Percentiles rank a stretch among this genome's conserved stretches.
Evolutionary conservation across 1,140 invertebrate genomes (phyloP).

Genomic region (Laodelphax striatellus): DNA sequence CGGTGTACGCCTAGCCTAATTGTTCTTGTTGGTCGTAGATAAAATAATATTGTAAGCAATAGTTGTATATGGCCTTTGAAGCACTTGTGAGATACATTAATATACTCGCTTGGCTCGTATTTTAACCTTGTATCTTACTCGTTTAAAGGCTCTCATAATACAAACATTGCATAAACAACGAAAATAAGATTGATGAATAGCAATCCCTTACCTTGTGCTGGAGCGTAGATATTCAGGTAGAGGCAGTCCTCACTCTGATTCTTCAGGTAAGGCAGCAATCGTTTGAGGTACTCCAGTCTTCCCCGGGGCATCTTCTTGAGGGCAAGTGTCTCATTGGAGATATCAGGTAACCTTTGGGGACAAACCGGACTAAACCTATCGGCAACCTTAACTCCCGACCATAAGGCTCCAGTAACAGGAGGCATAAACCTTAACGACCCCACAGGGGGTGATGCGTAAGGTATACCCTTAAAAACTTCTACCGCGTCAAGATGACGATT

Average conservation of each 20-base stretch:
- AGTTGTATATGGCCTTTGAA: no score
- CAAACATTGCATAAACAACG: no score
- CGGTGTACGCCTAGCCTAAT: no score
- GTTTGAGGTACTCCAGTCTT: constrained; percentile 69
- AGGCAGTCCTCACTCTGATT: constrained; percentile 94
- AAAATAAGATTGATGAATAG: no score
- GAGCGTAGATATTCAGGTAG: constrained; percentile 91
- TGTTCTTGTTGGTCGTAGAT: no score
- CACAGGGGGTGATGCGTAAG: constrained; percentile 87
- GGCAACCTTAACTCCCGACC: constrained; percentile 77
- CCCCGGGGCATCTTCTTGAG: constrained; percentile 73
- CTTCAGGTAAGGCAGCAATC: constrained; percentile 69
- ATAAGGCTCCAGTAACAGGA: constrained; percentile 75
- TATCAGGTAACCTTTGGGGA: constrained; percentile 71
- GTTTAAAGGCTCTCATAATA: no score
- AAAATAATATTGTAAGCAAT: no score
- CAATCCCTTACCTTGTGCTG: constrained; percentile 68
- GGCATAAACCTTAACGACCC: constrained; percentile 87
- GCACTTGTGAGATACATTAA: no score
- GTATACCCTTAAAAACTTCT: constrained; percentile 78
- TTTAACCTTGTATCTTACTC: no score
- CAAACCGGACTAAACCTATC: constrained; percentile 78
- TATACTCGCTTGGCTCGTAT: no score
- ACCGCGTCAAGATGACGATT: constrained; percentile 34
- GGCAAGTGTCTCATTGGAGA: constrained; percentile 64